Base-by-base conservation (phyloP, 2,888 invertebrate genomes). In the Drosophila prostipennis region DNA sequence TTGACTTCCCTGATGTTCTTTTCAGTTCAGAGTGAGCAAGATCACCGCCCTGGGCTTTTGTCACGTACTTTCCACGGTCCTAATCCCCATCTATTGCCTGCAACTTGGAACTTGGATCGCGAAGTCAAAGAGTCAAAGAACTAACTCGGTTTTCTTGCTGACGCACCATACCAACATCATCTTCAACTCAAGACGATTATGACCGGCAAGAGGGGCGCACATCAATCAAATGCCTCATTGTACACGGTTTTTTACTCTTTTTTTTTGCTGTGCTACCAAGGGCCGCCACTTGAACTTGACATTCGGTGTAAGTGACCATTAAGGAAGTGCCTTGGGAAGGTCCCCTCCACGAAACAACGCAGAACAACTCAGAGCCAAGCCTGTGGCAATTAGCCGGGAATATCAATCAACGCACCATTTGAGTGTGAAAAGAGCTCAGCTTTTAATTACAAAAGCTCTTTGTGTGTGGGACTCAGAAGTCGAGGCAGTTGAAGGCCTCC, bases 371-470 rank as follows among this genome's bases (percentile, higher is more conserved):
- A 19, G 57, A 32, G 74, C 59, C 72, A 75, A 80, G 55, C 75
- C 83, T 77, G 80, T 79, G 65, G 65, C 80, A 84, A 86, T 88
- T 84, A 76, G 77, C 79, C 74, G 77, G 74, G 43, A 74, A 82
- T 76, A 82, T 83, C 88, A 87, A 83, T 83, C 83, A 83, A 76
- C 86, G 73, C 74, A 67, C 70, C 56, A 74, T 82, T 79, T 74
- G 80, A 60, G 53, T 78, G 80, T 78, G 78, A 83, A 65, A 65
- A 67, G 34, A 67, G 68, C 65, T 65, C 60, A 73, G 76, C 76
- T 79, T 83, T 82, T 83, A 83, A 83, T 83, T 81, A 83, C 74
- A 57, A 64, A 85, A 74, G 60, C 55, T 63, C 42, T 51, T 14
- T 54, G 34, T 54, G 65, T 77, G 68, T 72, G 72, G 48, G 53